Conservation (phyloP, 2,888 invertebrate species). For the Cerceris rybyensis region DNA sequence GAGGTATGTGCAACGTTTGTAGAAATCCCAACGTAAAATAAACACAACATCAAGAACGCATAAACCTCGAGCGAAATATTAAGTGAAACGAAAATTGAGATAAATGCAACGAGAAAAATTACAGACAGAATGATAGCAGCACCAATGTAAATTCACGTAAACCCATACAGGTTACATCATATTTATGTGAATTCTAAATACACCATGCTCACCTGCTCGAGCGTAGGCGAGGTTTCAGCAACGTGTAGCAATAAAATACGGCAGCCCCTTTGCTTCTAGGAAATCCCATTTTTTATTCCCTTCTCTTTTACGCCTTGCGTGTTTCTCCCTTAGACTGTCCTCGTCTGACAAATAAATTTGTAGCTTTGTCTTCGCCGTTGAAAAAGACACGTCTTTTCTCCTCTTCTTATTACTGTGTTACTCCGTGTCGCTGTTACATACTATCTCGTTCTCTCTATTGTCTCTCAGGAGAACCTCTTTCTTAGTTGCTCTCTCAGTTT, state of each 20-base stretch:
- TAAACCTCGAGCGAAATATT: too few relatives aligned
- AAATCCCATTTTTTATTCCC: conserved; percentile 22
- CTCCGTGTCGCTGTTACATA: neutral
- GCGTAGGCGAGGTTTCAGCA: too few relatives aligned
- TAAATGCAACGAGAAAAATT: too few relatives aligned
- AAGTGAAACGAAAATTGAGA: too few relatives aligned
- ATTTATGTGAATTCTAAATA: too few relatives aligned
- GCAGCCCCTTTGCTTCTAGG: conserved; percentile 20
- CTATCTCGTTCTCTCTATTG: neutral
- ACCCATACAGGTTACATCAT: too few relatives aligned
- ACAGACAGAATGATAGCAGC: too few relatives aligned
- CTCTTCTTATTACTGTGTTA: neutral
- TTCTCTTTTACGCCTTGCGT: conserved; percentile 1
- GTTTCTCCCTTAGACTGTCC: neutral
- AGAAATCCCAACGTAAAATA: too few relatives aligned
- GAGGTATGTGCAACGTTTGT: too few relatives aligned
- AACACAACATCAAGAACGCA: too few relatives aligned
- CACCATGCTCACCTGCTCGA: too few relatives aligned
- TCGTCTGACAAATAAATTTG: conserved; percentile 6
- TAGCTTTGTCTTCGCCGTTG: neutral
- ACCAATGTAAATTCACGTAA: too few relatives aligned
- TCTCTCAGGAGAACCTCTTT: neutral
- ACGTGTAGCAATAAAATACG: neutral
- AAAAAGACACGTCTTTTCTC: neutral
- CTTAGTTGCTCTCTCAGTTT: conserved; percentile 1